Percentiles rank a stretch among this genome's conserved stretches.
Evolutionary conservation across 2,888 invertebrate species (phyloP).

Genomic region (Erebia aethiops): DNA sequence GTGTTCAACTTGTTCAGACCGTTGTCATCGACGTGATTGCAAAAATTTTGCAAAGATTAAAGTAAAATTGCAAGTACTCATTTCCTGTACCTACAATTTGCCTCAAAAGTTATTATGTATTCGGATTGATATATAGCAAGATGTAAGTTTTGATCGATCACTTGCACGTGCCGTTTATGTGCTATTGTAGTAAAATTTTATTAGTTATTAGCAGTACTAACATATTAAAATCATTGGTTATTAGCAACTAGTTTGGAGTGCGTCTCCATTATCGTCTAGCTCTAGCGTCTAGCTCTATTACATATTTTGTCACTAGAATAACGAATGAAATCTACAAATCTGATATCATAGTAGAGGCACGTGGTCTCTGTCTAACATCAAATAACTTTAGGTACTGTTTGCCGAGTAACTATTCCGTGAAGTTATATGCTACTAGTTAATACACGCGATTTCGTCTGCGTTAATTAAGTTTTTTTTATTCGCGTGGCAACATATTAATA

Average conservation of each 20-base stretch:
- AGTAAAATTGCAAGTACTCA: not conserved
- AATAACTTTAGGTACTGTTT: too few relatives aligned
- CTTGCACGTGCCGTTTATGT: constrained; percentile 5
- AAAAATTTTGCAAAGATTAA: not conserved
- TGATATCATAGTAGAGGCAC: not conserved
- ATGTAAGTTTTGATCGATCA: not conserved
- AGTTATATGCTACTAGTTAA: too few relatives aligned
- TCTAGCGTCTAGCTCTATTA: not conserved
- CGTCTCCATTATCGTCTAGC: too few relatives aligned
- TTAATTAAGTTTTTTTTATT: too few relatives aligned
- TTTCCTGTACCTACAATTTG: not conserved
- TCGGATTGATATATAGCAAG: not conserved
- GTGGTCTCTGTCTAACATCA: too few relatives aligned
- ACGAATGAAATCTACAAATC: not conserved
- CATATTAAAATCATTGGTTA: not conserved
- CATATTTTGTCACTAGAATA: not conserved
- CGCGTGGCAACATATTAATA: too few relatives aligned
- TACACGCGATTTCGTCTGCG: too few relatives aligned
- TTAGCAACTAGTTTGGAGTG: not conserved
- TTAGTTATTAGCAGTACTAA: not conserved
- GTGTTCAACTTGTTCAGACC: constrained; percentile 1
- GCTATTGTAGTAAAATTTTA: constrained; percentile 1
- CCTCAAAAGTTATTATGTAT: not conserved
- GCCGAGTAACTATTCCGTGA: too few relatives aligned
- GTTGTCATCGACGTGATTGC: not conserved